These are phyloP conservation scores for Epinephelus fuscoguttatus DNA, from an alignment of 2,113 vertebrate species.

Conservation along the genomic window DNA sequence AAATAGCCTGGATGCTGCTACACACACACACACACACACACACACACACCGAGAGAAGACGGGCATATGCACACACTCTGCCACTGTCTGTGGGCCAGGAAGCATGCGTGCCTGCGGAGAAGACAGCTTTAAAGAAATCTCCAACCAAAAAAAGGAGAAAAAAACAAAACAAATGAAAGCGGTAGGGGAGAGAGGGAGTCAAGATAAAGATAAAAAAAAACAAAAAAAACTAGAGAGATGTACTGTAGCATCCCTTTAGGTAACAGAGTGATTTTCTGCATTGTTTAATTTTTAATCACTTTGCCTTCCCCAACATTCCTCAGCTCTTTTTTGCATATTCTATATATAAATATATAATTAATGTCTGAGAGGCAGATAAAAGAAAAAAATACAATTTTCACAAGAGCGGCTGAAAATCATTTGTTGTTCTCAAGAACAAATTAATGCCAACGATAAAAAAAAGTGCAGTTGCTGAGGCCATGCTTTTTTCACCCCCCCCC, in stretches of 20 bases:
- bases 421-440: constrained; percentile 85
- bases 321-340: constrained; percentile 85
- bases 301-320: constrained; percentile 82
- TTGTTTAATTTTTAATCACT: constrained; percentile 90
- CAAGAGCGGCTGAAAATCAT: constrained; percentile 79
- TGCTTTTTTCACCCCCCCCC: constrained; percentile 53
- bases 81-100: constrained; percentile 60
- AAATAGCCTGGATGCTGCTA: constrained; percentile 81
- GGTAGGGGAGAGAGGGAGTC: constrained; percentile 73
- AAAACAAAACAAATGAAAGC: constrained; percentile 69
- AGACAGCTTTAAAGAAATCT: constrained; percentile 83
- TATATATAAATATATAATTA: constrained; percentile 88
- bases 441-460: constrained; percentile 79
- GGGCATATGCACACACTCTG: constrained; percentile 64
- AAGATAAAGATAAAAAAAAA: constrained; percentile 76
- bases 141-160: constrained; percentile 60
- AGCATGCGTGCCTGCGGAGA: constrained; percentile 77
- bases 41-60: constrained; percentile 2
- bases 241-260: constrained; percentile 85
- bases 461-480: constrained; percentile 79
- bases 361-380: constrained; percentile 86
- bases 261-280: constrained; percentile 87
- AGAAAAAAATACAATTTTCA: constrained; percentile 77
- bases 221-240: constrained; percentile 65
- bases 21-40: constrained; percentile 31